Conservation (phyloP, 2,113 vertebrate genomes). For the Syngnathus scovelli region DNA sequence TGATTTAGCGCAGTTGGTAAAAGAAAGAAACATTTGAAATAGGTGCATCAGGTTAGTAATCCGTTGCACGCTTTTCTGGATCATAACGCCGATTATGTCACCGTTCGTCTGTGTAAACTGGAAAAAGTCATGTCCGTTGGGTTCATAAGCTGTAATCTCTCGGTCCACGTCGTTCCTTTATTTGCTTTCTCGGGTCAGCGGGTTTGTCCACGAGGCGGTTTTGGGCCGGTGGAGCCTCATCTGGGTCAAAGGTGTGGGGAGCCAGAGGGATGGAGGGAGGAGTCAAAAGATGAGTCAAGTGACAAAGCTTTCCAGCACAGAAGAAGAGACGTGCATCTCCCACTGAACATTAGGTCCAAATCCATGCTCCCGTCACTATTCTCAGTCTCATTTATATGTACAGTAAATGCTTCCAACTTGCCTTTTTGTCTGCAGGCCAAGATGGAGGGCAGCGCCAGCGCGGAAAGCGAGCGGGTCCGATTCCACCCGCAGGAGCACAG, state of each 20-base stretch:
- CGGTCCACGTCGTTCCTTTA: neutral
- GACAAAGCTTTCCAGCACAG: neutral
- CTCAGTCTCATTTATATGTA: no score
- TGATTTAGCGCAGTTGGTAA: no score
- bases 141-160: neutral
- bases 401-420: neutral
- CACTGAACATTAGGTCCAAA: neutral
- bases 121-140: neutral
- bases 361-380: neutral
- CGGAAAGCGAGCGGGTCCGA: neutral
- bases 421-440: neutral
- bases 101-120: neutral
- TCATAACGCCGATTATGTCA: neutral
- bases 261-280: neutral
- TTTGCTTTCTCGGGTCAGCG: neutral
- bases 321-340: neutral
- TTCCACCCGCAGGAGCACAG: neutral
- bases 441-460: neutral
- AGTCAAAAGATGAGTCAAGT: neutral
- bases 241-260: neutral
- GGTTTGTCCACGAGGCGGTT: neutral
- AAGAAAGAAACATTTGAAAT: no score
- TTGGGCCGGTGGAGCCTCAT: neutral
- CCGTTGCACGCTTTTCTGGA: no score
- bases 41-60: no score